These are phyloP conservation scores for Metallyticus violacea DNA, from an alignment of 2,888 invertebrate genomes.

Conservation along the genomic window DNA sequence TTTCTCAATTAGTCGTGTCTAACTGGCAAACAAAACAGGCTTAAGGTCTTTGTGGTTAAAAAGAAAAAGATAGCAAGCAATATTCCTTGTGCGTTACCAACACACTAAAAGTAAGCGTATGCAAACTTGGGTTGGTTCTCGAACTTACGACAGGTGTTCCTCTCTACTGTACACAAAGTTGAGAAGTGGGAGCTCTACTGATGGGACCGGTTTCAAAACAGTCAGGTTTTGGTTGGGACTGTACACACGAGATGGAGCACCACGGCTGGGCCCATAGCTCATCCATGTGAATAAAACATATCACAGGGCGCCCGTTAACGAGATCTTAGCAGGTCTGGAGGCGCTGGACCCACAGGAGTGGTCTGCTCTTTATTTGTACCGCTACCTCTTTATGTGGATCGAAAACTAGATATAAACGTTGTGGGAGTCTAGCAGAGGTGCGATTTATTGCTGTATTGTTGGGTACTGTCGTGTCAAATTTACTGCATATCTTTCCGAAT, in stretches of 20 bases:
- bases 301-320: neutral
- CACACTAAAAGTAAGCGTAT: too few species aligned
- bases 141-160: too few species aligned
- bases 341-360: neutral
- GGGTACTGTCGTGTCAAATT: neutral
- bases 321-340: neutral
- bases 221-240: neutral
- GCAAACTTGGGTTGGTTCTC: too few species aligned
- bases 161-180: too few species aligned
- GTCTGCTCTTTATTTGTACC: too few species aligned
- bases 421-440: neutral
- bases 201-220: too few species aligned
- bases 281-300: conserved; percentile 10
- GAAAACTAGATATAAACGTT: neutral
- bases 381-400: neutral
- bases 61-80: too few species aligned
- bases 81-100: too few species aligned
- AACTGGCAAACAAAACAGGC: too few species aligned
- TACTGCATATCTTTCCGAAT: neutral
- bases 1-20: too few species aligned
- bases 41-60: too few species aligned
- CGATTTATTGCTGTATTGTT: neutral
- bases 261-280: neutral
- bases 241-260: neutral
- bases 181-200: too few species aligned